These are phyloP conservation scores for Ormyrus labotus DNA, from an alignment of 2,888 invertebrate genomes.

Conservation along the genomic window DNA sequence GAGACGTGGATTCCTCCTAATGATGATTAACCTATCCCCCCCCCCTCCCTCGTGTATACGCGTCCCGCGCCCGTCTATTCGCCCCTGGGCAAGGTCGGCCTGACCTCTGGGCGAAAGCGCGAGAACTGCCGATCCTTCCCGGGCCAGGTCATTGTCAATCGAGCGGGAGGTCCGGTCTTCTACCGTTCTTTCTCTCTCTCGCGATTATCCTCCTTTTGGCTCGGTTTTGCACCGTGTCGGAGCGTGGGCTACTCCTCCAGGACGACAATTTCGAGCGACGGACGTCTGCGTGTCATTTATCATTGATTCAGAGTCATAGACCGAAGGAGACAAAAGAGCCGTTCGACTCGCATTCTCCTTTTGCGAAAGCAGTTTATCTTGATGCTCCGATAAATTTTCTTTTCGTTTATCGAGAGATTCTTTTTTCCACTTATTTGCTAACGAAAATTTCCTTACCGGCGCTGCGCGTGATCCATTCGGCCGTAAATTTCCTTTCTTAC, in stretches of 20 bases:
- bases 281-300: slow-evolving; percentile 25
- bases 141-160: too few relatives aligned
- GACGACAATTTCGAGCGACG: slow-evolving; percentile 21
- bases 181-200: too few relatives aligned
- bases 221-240: not conserved
- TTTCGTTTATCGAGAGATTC: too few relatives aligned
- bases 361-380: too few relatives aligned
- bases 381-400: too few relatives aligned
- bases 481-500: too few relatives aligned
- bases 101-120: not conserved
- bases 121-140: too few relatives aligned
- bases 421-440: too few relatives aligned
- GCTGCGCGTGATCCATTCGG: too few relatives aligned
- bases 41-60: not conserved
- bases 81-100: slow-evolving; percentile 17
- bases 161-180: not conserved
- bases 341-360: slow-evolving; percentile 23
- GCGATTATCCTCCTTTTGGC: too few relatives aligned
- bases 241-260: not conserved
- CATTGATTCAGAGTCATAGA: not conserved
- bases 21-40: slow-evolving; percentile 45
- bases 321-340: too few relatives aligned
- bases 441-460: too few relatives aligned
- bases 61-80: not conserved
- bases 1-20: slow-evolving; percentile 31